Evolutionary conservation across 2,888 invertebrate genomes (phyloP).

Genomic region (Augiades crinisus): DNA sequence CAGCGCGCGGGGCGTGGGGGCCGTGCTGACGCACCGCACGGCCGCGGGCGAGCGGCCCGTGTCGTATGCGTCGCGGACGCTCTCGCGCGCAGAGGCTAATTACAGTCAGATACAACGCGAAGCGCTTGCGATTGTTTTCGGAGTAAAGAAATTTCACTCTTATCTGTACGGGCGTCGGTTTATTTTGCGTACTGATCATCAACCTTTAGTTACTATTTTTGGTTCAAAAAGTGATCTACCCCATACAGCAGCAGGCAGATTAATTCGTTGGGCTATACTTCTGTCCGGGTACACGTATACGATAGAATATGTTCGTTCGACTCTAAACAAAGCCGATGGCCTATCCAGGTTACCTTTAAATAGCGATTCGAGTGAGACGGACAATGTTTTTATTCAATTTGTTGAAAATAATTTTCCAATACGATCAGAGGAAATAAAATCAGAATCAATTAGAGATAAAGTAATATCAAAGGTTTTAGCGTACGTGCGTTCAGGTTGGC

Average conservation of each 20-base stretch:
- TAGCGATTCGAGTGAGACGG: background rate
- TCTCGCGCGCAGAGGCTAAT: background rate
- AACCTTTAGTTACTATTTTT: background rate
- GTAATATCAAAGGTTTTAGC: background rate
- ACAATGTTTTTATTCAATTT: background rate
- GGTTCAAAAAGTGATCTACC: background rate
- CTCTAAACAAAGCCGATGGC: background rate
- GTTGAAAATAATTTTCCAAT: background rate
- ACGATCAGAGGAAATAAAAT: background rate
- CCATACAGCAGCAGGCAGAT: background rate
- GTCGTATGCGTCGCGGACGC: conserved; percentile 8
- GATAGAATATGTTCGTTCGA: background rate
- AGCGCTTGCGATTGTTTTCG: conserved; percentile 1
- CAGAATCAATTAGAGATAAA: background rate
- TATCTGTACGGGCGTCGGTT: background rate
- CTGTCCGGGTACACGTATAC: background rate
- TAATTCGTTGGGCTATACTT: conserved; percentile 1
- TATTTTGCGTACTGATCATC: background rate
- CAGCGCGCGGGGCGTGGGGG: conserved; percentile 1
- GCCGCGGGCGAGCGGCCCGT: background rate
- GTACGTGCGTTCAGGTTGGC: background rate
- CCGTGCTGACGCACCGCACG: background rate
- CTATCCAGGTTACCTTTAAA: background rate
- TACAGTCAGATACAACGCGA: conserved; percentile 3
- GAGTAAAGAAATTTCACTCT: conserved; percentile 1